Percentiles rank a stretch among this genome's conserved stretches.
Evolutionary conservation across 2,797 vertebrate genomes (phyloP).

Genomic region (Oreochromis grahami): DNA sequence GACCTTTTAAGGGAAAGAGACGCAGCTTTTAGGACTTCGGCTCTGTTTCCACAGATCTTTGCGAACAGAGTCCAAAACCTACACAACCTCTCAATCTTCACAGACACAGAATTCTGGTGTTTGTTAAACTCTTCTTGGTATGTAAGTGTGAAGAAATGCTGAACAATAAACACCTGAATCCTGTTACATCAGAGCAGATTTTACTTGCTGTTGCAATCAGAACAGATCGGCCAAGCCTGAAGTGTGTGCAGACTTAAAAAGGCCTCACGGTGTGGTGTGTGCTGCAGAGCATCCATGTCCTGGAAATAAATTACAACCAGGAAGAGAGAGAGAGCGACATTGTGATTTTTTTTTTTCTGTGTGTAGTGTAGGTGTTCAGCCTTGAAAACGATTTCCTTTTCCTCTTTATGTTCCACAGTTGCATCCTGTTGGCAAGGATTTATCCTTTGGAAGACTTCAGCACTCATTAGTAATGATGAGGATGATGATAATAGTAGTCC

Average conservation of each 20-base stretch:
- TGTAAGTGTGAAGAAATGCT: not conserved
- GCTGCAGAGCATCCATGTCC: not conserved
- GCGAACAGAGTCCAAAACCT: not conserved
- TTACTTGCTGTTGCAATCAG: not conserved
- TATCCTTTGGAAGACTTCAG: not conserved
- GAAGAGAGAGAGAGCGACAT: not conserved
- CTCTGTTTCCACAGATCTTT: not conserved
- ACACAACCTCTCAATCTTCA: not conserved
- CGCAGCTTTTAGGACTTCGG: not conserved
- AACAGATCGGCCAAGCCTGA: not conserved
- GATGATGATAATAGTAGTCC: not conserved
- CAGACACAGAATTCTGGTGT: not conserved
- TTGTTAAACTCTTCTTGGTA: not conserved
- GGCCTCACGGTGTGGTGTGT: not conserved
- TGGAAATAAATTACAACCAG: not conserved
- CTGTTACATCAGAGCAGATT: not conserved
- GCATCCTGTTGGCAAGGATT: conserved; percentile 4
- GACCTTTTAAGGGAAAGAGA: not conserved
- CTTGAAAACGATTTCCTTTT: conserved; percentile 3
- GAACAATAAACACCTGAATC: not conserved
- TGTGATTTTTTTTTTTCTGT: not conserved
- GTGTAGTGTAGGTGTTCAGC: not conserved
- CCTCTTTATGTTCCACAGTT: not conserved
- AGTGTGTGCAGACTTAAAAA: not conserved
- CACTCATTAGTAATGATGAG: not conserved